phyloP scores from a whole-genome alignment of 2,113 vertebrate genomes.

The Nothocercus julius region DNA sequence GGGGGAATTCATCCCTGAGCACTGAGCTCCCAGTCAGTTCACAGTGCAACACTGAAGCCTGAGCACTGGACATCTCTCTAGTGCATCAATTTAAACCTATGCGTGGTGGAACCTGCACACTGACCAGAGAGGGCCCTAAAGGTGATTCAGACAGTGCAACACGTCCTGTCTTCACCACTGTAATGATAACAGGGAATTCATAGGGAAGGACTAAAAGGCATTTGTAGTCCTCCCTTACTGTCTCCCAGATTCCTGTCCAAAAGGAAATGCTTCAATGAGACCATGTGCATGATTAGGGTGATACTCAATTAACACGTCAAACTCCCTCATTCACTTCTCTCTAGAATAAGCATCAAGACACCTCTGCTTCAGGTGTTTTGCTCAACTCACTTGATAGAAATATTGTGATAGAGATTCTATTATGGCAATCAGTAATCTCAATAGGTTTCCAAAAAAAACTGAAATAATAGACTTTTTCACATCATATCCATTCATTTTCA shows the following conservation, averaged over 20 bases:
- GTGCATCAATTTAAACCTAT: neutral
- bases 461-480: neutral
- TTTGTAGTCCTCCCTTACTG: neutral
- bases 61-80: neutral
- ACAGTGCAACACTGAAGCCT: neutral
- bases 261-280: neutral
- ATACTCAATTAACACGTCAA: neutral
- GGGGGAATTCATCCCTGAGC: neutral
- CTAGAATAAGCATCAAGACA: neutral
- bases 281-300: neutral
- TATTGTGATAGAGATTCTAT: rapidly evolving
- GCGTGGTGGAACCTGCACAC: neutral
- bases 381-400: neutral
- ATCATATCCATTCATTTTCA: neutral
- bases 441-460: neutral
- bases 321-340: neutral
- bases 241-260: neutral
- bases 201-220: neutral
- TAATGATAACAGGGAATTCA: neutral
- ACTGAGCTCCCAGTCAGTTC: neutral
- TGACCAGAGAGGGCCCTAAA: neutral
- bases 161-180: neutral
- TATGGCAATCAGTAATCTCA: neutral
- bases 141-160: neutral
- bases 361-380: neutral